Conservation (phyloP, 2,113 vertebrate species). For the Bothrops jararaca region DNA sequence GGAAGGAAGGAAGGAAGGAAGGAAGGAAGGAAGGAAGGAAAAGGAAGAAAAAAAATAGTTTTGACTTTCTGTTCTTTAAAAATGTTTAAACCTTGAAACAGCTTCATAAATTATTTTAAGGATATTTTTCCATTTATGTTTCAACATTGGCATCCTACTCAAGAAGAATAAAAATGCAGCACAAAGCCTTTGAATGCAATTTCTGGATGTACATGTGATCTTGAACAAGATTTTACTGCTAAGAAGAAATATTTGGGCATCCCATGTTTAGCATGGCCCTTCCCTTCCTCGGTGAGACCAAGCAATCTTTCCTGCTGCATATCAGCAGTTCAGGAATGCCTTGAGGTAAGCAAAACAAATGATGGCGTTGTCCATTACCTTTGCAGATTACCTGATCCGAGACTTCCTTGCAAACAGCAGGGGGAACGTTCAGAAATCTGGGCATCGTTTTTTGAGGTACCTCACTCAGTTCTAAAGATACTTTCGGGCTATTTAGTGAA, state of each 20-base stretch:
- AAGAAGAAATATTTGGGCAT: constrained; percentile 49
- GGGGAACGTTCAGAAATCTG: not conserved
- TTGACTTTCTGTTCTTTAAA: not conserved
- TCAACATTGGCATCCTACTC: not conserved
- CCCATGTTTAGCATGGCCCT: not conserved
- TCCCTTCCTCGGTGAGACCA: not conserved
- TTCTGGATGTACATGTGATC: not conserved
- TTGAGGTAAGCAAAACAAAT: not conserved
- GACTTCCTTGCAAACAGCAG: not conserved
- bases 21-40: too few relatives aligned
- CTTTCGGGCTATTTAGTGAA: not conserved
- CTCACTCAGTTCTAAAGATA: not conserved
- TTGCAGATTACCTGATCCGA: not conserved
- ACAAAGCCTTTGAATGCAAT: not conserved
- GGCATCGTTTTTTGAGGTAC: not conserved
- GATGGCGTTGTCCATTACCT: not conserved
- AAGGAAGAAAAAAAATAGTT: not conserved
- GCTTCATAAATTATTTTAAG: not conserved
- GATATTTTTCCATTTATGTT: not conserved
- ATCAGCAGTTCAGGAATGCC: not conserved
- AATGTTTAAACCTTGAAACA: not conserved
- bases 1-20: not conserved
- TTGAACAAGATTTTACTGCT: constrained; percentile 27
- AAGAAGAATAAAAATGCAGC: not conserved
- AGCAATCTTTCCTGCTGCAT: not conserved